These are phyloP conservation scores for Leucophenga montana DNA, from an alignment of 2,888 invertebrate genomes.

Conservation along the genomic window DNA sequence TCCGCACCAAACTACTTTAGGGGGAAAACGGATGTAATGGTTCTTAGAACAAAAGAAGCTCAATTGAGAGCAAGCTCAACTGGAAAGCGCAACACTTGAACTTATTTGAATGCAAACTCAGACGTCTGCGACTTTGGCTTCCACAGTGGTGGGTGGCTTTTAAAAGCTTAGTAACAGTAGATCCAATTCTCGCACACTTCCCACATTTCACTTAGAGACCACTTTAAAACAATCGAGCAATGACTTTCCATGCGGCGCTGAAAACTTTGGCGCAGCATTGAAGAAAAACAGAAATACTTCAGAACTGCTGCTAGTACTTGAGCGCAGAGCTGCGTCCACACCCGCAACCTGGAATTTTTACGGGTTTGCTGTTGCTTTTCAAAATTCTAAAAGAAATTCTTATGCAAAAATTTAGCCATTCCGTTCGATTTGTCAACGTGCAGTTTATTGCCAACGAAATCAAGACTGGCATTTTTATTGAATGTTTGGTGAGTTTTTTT, in stretches of 20 bases:
- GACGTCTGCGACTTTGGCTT: not conserved
- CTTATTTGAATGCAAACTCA: constrained; percentile 23
- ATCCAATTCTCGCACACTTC: not conserved
- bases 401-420: not conserved
- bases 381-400: constrained; percentile 15
- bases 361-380: not conserved
- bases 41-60: constrained; percentile 20
- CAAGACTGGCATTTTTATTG: constrained; percentile 45
- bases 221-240: constrained; percentile 23
- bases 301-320: no score
- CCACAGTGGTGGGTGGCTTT: not conserved
- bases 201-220: constrained; percentile 12
- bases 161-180: not conserved
- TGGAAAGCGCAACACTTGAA: constrained; percentile 26
- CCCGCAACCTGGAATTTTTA: no score
- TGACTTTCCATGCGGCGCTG: no score
- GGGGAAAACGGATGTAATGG: not conserved
- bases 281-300: no score
- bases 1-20: not conserved
- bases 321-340: no score
- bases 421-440: constrained; percentile 62
- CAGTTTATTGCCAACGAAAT: constrained; percentile 57
- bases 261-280: no score
- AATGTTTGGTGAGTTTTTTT: constrained; percentile 13
- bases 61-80: constrained; percentile 1